A percentile compares a stretch with the other conserved stretches of the same genome.
Evolutionary conservation across 1,140 invertebrate species (phyloP).

Genomic region (Arion vulgaris): DNA sequence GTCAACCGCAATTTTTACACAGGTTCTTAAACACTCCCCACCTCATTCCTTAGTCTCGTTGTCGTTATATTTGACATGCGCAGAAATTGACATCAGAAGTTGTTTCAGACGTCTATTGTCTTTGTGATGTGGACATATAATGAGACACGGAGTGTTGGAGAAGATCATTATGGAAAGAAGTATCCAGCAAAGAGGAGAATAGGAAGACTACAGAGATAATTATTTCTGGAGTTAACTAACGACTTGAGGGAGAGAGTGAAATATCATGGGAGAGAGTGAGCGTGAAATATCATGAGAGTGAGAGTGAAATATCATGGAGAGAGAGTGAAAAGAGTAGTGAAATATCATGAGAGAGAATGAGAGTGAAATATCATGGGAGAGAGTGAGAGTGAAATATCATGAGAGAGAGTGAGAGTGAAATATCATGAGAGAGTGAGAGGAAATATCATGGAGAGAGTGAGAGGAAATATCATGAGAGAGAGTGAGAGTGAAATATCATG

Average conservation of each 20-base stretch:
- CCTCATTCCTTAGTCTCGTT: too few species aligned
- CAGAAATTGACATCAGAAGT: too few species aligned
- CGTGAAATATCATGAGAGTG: not conserved
- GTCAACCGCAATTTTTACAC: too few species aligned
- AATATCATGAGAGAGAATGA: not conserved
- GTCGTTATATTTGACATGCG: too few species aligned
- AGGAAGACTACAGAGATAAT: too few species aligned
- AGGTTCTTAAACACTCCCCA: too few species aligned
- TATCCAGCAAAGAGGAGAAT: too few species aligned
- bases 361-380: not conserved
- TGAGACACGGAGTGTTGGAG: too few species aligned
- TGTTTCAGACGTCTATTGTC: too few species aligned
- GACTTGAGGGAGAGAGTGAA: not conserved
- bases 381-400: not conserved
- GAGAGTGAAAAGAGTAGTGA: not conserved
- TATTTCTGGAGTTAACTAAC: too few species aligned
- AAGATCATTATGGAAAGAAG: too few species aligned
- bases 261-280: not conserved
- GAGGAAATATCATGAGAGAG: not conserved
- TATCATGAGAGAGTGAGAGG: not conserved
- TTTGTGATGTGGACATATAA: too few species aligned
- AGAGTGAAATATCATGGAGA: not conserved
- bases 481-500: not conserved
- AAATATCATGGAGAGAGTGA: not conserved
- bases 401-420: not conserved